These are phyloP conservation scores for Xenops minutus DNA, from an alignment of 2,797 vertebrate species.

Conservation along the genomic window DNA sequence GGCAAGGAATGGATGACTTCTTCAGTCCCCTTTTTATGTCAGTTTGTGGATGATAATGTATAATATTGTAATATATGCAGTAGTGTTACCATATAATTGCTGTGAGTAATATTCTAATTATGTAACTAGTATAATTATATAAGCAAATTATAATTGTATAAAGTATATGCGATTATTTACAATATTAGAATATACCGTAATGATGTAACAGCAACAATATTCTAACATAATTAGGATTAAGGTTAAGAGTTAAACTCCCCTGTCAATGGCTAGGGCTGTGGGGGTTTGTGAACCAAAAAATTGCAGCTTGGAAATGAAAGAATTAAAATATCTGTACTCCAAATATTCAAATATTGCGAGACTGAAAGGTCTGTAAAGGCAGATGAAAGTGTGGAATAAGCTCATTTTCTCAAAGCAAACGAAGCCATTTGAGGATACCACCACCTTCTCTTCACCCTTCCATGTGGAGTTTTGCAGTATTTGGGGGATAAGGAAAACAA, in stretches of 20 bases:
- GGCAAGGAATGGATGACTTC: rapidly evolving
- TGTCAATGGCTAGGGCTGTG: rapidly evolving
- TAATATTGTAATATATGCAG: background rate
- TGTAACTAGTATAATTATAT: background rate
- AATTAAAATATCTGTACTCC: background rate
- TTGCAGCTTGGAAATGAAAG: rapidly evolving
- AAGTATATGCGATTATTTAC: background rate
- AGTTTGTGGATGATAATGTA: background rate
- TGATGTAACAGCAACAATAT: background rate
- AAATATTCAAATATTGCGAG: background rate
- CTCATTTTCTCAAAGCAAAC: background rate
- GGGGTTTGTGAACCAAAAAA: background rate
- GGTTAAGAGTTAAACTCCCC: background rate
- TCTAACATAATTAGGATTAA: background rate
- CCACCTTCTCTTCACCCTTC: background rate
- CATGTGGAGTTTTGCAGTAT: background rate
- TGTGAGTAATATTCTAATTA: background rate
- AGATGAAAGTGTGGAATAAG: background rate
- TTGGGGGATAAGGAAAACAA: background rate
- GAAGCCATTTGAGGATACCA: background rate
- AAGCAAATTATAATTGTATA: background rate
- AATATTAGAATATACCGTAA: background rate
- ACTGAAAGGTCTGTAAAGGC: background rate
- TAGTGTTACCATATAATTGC: background rate
- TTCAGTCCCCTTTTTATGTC: background rate